These are phyloP conservation scores for Osmoderma eremita DNA, from an alignment of 2,888 invertebrate species.

Conservation along the genomic window DNA sequence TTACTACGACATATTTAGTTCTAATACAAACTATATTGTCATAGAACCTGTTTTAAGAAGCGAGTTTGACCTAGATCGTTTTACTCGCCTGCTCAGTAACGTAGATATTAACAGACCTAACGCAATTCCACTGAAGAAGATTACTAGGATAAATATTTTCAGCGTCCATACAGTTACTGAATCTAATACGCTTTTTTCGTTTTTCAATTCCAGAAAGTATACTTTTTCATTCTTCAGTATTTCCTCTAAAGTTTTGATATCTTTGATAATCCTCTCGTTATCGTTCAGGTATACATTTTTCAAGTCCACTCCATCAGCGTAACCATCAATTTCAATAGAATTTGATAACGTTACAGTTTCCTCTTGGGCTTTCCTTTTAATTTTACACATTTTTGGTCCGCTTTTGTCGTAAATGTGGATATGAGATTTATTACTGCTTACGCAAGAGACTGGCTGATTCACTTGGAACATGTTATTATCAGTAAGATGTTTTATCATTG, in stretches of 20 bases:
- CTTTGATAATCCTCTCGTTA: constrained; percentile 33
- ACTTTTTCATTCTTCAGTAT: constrained; percentile 40
- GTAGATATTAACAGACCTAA: constrained; percentile 39
- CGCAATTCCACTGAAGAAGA: constrained; percentile 40
- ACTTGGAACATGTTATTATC: constrained; percentile 50
- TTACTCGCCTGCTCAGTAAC: constrained; percentile 26
- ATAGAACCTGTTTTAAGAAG: constrained; percentile 23
- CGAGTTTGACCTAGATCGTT: constrained; percentile 21
- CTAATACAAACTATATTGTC: constrained; percentile 8
- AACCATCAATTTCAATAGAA: not conserved
- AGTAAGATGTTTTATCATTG: constrained; percentile 53
- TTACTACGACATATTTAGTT: not conserved
- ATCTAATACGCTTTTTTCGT: constrained; percentile 33
- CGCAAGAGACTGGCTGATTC: constrained; percentile 44
- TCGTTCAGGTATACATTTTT: constrained; percentile 9
- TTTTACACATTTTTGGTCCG: constrained; percentile 40
- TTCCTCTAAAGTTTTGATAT: constrained; percentile 35
- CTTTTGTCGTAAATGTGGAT: constrained; percentile 50
- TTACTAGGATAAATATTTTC: constrained; percentile 36
- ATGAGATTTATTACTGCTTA: constrained; percentile 19
- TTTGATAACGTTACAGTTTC: constrained; percentile 12
- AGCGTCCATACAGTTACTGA: constrained; percentile 32
- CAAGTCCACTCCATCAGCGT: not conserved
- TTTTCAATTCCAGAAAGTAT: constrained; percentile 39
- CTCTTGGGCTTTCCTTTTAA: constrained; percentile 8